Conservation (phyloP, 2,888 invertebrate species). For the Heteromyza rotundicornis region DNA sequence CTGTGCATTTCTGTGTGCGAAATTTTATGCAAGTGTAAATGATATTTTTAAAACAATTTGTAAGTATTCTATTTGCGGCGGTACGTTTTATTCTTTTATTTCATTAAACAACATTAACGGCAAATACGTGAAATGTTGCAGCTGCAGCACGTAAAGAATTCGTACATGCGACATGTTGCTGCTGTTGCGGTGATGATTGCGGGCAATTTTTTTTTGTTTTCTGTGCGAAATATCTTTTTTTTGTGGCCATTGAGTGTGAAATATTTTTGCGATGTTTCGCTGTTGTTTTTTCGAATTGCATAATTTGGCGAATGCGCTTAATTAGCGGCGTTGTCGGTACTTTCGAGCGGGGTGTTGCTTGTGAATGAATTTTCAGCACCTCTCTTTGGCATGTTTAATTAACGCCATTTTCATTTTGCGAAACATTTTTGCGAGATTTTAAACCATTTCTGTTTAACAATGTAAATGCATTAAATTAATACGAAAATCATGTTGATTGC, state of each 20-base stretch:
- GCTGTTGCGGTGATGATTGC: constrained; percentile 16
- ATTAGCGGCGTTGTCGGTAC: not conserved
- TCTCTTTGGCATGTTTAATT: constrained; percentile 14
- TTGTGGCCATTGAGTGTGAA: not conserved
- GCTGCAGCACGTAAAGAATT: constrained; percentile 21
- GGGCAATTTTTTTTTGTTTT: constrained; percentile 20
- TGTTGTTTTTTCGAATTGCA: constrained; percentile 2
- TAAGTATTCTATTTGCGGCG: too few species aligned
- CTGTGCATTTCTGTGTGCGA: too few species aligned
- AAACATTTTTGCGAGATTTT: too few species aligned
- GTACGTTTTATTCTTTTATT: too few species aligned
- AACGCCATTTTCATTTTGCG: constrained; percentile 18
- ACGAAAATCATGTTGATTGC: too few species aligned
- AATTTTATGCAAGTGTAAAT: too few species aligned
- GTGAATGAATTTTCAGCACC: constrained; percentile 7
- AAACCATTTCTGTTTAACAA: constrained; percentile 14
- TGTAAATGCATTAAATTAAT: constrained; percentile 21
- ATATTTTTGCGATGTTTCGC: too few species aligned
- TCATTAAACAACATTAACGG: not conserved
- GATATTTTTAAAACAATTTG: too few species aligned
- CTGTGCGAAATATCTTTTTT: constrained; percentile 21
- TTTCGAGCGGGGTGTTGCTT: constrained; percentile 13
- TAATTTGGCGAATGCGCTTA: constrained; percentile 10
- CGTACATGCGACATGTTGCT: constrained; percentile 3
- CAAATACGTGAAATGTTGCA: constrained; percentile 20